Percentiles rank a stretch among this genome's conserved stretches.
phyloP scores from a whole-genome alignment of 1,140 invertebrate species.

The Portunus trituberculatus region DNA sequence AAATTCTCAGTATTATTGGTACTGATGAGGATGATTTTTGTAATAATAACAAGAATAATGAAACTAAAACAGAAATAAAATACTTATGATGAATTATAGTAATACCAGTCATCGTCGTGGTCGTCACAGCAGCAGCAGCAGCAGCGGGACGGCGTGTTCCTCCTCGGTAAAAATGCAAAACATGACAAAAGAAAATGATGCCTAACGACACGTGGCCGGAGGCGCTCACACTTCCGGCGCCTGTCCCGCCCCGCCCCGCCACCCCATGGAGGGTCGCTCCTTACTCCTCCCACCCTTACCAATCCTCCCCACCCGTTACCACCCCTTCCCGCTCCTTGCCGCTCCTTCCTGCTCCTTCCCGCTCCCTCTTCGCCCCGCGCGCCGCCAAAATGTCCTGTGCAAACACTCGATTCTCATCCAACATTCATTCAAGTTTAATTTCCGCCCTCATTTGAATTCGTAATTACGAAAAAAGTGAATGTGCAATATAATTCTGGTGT shows the following conservation, averaged over 20 bases:
- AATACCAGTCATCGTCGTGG: no score
- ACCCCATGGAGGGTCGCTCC: no score
- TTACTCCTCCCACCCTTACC: neutral
- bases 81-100: neutral
- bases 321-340: neutral
- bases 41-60: no score
- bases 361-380: neutral
- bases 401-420: neutral
- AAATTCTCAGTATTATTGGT: no score
- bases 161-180: neutral
- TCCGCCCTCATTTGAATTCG: constrained; percentile 48
- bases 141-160: neutral
- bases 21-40: no score
- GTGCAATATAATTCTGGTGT: constrained; percentile 29
- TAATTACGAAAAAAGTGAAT: neutral
- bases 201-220: neutral
- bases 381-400: neutral
- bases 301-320: neutral
- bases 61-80: no score
- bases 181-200: neutral
- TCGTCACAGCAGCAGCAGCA: neutral
- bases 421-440: constrained; percentile 45
- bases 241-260: no score
- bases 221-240: neutral
- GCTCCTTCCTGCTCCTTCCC: neutral